Percentiles rank a stretch among this genome's conserved stretches.
These are phyloP conservation scores for Myotis findleyi DNA, from an alignment of 2,797 vertebrate species.

Conservation along the genomic window DNA sequence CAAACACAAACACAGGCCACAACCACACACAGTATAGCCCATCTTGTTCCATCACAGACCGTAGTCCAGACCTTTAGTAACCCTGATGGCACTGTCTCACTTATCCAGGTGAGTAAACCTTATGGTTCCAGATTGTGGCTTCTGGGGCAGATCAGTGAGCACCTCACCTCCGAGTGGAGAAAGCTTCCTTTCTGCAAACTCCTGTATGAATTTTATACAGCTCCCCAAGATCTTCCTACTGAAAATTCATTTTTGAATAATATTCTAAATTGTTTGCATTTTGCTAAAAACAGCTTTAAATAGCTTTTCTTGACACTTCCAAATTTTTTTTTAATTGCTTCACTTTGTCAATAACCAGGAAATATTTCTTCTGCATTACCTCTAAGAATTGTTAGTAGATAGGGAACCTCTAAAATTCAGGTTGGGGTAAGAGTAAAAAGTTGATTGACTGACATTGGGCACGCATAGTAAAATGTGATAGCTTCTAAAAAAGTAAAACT, in stretches of 20 bases:
- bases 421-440: not conserved
- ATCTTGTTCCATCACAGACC: constrained; percentile 97
- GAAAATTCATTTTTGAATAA: not conserved
- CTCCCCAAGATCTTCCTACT: not conserved
- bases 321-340: not conserved
- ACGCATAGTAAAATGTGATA: not conserved
- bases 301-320: constrained; percentile 44
- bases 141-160: not conserved
- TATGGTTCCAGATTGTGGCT: not conserved
- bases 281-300: not conserved
- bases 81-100: constrained; percentile 97
- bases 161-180: not conserved
- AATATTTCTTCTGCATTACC: not conserved
- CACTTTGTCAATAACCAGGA: not conserved
- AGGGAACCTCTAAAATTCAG: not conserved
- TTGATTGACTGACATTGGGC: not conserved
- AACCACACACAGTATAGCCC: constrained; percentile 95
- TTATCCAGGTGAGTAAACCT: constrained; percentile 93
- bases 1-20: constrained; percentile 92
- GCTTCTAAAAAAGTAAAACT: constrained; percentile 17
- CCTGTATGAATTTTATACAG: not conserved
- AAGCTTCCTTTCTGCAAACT: not conserved
- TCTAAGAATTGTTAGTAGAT: not conserved
- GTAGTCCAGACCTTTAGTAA: constrained; percentile 99
- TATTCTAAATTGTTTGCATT: constrained; percentile 46